Base-by-base conservation (phyloP, 1,140 invertebrate species). In the Bemisia tabaci region DNA sequence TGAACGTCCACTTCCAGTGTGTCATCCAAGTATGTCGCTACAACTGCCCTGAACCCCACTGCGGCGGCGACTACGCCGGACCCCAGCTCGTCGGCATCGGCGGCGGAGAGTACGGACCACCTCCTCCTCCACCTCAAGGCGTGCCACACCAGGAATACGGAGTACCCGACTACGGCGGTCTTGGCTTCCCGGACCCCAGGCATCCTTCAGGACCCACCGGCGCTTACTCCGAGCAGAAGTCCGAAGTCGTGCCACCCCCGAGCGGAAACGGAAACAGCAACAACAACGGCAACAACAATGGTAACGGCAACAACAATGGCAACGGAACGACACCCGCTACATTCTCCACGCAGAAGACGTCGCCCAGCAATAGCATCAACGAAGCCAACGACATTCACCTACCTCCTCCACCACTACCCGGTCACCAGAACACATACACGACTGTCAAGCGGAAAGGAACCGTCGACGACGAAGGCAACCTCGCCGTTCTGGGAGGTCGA, bases 1-100 rank as follows among this genome's bases (percentile, higher is more conserved):
- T 95, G 92, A 92, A 95, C 76, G 92, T 96, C 0, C 93, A 95
- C 75, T 95, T 96, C 82, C 92, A 95, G 76, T 95, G 93, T 78
- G 94, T 92, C 21, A 95, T 95, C 70, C 93, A 96, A 75, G 94
- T 95, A 71, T 95, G 93, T 72, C 83, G 92, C 67, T 92, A 93
- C 74, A 90, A 93, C 73, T 95, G 92, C 73, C 92, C 93, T 0
- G 92, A 94, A 71, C 93, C 69, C 73, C 33, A 48, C 33, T 48
- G 33, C 33, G 33, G 33, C 33, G 33, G 33, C 5, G 33, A 48
- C 17, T 48, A 9, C 33, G 33, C 33, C 5, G 33, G 33, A 48
- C 33, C 33, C 5, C 33, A 48, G 77, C 77, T 67, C 72, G 77
- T 76, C 21, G 71, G 82, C 2, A 72, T 82, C 58, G 82, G 85